Evolutionary conservation across 2,888 invertebrate genomes (phyloP), one percentile per base, ranked within the genome.

Genomic region (Achlya flavicornis): DNA sequence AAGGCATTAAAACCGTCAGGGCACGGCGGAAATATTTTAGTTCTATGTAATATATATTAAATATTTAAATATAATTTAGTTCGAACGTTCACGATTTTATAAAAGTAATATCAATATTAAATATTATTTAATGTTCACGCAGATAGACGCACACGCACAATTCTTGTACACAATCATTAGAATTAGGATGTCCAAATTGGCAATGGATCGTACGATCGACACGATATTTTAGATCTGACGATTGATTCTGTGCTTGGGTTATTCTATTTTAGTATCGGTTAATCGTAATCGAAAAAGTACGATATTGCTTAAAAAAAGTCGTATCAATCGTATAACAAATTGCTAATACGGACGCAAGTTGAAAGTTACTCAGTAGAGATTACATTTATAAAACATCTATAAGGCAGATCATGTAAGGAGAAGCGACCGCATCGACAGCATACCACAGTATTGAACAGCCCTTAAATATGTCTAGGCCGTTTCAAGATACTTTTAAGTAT

Each of bases 341-440:
- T 60, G 11, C 16, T 26, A 53, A 38, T 19, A 16, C 43, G 68
- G 59, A 65, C 68, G 71, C 61, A 66, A 67, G 67, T 76, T 79
- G 75, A 81, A 74, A 74, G 72, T 76, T 76, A 82, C 77, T 84
- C 82, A 77, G 76, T 86, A 87, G 84, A 90, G 86, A 87, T 60
- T 86, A 90, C 76, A 86, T 85, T 86, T 89, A 88, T 88, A 90
- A 89, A 88, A 92, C 91, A 93, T 83, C 89, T 89, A 92, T 92
- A 93, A 93, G 92, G 92, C 92, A 93, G 91, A 90, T 89, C 85
- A 85, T 87, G 81, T 83, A 88, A 89, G 87, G 86, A 88, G 83
- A 80, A 71, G 71, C 71, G 83, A 82, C 85, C 84, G 86, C 89
- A 83, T 81, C 83, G 83, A 76, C 74, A 61, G 66, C 26, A 26